A percentile compares a stretch with the other conserved stretches of the same genome.
Conservation (phyloP, 2,797 vertebrate genomes). For the Scomberomorus guttatus region DNA sequence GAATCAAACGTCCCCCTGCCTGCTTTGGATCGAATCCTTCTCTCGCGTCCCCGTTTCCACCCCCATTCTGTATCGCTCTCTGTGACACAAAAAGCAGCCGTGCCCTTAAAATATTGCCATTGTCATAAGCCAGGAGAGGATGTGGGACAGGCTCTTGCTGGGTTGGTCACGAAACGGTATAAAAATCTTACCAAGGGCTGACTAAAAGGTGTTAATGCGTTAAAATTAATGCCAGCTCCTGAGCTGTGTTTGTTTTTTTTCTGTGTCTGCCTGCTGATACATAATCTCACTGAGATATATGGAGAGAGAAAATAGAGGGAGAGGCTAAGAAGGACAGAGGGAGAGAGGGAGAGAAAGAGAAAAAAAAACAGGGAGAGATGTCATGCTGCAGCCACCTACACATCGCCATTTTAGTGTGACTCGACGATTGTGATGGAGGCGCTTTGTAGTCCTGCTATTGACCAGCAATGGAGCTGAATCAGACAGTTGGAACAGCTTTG, state of each 20-base stretch:
- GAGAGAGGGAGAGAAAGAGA: background rate
- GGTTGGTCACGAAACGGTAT: conserved; percentile 16
- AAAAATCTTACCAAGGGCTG: conserved; percentile 28
- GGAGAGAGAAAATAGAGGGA: conserved; percentile 39
- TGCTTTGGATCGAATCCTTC: conserved; percentile 45
- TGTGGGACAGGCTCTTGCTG: conserved; percentile 38
- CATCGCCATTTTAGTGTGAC: conserved; percentile 28
- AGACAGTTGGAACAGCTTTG: conserved; percentile 51
- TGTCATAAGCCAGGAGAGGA: conserved; percentile 37
- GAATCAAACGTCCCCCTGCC: conserved; percentile 14
- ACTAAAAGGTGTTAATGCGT: conserved; percentile 67
- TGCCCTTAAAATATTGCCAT: conserved; percentile 31
- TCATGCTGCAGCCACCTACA: conserved; percentile 51
- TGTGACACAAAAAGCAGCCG: conserved; percentile 13
- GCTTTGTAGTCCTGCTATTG: conserved; percentile 50
- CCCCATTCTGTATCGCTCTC: background rate
- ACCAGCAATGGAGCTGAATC: conserved; percentile 51
- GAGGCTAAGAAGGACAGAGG: conserved; percentile 4
- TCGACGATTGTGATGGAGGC: conserved; percentile 22
- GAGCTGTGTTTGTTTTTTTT: conserved; percentile 15
- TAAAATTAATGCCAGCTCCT: conserved; percentile 60
- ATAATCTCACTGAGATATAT: conserved; percentile 29
- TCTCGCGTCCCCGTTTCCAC: background rate
- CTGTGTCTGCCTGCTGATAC: conserved; percentile 29
- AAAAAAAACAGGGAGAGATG: background rate